A percentile compares a stretch with the other conserved stretches of the same genome.
These are phyloP conservation scores for Thamnophis sirtalis DNA, from an alignment of 2,113 vertebrate species.

Conservation along the genomic window DNA sequence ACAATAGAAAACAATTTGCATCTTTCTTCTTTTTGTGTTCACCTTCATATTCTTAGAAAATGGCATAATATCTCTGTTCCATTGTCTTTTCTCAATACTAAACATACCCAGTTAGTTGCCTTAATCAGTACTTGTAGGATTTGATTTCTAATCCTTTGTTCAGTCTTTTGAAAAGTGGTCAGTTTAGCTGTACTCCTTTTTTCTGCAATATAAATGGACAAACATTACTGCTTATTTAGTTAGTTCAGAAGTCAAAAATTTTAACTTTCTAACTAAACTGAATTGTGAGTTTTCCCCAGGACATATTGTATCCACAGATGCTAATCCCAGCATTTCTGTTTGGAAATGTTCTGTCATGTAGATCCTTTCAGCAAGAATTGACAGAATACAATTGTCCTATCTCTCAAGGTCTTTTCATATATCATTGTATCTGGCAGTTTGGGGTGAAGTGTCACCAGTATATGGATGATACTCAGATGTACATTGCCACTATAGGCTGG, in stretches of 20 bases:
- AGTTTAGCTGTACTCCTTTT: background rate
- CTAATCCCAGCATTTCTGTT: background rate
- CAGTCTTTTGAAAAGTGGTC: background rate
- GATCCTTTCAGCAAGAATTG: background rate
- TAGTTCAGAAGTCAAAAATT: background rate
- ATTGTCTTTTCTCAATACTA: background rate
- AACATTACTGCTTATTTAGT: background rate
- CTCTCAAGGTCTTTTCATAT: background rate
- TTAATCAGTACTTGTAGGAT: background rate
- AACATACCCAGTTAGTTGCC: background rate
- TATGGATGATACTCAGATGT: background rate
- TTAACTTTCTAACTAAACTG: background rate
- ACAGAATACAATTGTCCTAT: background rate
- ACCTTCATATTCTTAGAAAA: background rate
- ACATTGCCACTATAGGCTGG: background rate
- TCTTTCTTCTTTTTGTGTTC: background rate
- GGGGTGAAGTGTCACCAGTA: background rate
- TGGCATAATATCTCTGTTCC: background rate
- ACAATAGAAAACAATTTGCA: background rate
- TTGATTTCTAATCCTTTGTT: background rate
- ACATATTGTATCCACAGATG: background rate
- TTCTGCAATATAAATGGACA: background rate
- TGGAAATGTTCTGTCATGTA: background rate
- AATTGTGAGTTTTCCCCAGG: background rate
- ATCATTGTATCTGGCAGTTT: background rate